Percentiles rank a stretch among this genome's conserved stretches.
phyloP scores from a whole-genome alignment of 1,140 invertebrate genomes.

The Pseudomyrmex flavicornis region DNA sequence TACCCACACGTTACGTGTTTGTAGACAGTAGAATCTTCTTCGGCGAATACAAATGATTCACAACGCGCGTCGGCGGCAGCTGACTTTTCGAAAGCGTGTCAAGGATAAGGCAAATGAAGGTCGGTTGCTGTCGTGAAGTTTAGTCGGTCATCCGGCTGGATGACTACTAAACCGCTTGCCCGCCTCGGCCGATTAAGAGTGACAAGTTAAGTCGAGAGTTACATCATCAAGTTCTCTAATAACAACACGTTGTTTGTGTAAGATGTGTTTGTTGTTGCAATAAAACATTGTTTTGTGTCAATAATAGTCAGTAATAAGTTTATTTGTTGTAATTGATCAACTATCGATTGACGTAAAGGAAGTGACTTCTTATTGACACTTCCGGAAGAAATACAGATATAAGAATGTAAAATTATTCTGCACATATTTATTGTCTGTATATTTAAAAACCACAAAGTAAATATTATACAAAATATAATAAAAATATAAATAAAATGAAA shows the following conservation, averaged over 20 bases:
- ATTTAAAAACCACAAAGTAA: too few relatives aligned
- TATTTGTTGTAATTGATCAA: too few relatives aligned
- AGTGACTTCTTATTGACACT: too few relatives aligned
- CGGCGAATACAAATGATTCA: slow-evolving; percentile 26
- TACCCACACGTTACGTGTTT: slow-evolving; percentile 15
- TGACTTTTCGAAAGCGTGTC: slow-evolving; percentile 50
- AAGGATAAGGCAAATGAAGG: slow-evolving; percentile 41
- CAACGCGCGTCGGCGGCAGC: background rate
- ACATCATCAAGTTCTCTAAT: slow-evolving; percentile 3
- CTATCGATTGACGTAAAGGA: too few relatives aligned
- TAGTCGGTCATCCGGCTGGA: slow-evolving; percentile 37
- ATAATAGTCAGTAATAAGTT: too few relatives aligned
- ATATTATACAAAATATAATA: too few relatives aligned
- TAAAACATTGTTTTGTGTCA: too few relatives aligned
- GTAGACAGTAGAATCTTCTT: slow-evolving; percentile 42
- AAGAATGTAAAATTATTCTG: too few relatives aligned
- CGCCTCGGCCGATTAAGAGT: slow-evolving; percentile 1
- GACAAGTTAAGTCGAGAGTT: background rate
- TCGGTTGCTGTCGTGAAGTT: slow-evolving; percentile 41
- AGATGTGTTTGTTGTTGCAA: background rate
- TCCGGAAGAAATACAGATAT: too few relatives aligned
- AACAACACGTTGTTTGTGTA: background rate
- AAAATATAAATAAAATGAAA: too few relatives aligned
- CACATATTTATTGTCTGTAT: too few relatives aligned
- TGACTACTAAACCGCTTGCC: slow-evolving; percentile 4